Base-by-base conservation (phyloP, 2,113 vertebrate species). In the Alectura lathami region DNA sequence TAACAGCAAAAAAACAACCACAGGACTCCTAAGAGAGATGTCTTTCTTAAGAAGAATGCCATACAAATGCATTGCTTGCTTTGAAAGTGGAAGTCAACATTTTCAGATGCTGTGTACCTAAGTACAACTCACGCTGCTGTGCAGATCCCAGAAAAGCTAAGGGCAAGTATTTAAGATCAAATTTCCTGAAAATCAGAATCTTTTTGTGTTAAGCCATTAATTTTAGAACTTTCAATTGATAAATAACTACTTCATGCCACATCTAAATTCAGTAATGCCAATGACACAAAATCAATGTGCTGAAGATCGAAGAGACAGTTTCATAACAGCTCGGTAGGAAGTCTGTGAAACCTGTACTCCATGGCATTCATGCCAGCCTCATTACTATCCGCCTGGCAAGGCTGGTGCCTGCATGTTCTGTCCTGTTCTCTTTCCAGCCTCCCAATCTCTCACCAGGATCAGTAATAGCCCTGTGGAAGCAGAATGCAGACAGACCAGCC, bases 381-480 rank as follows among this genome's bases (percentile, higher is more conserved):
- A 66, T 1, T 81, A 29, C 89, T 13, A 4, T 24, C 51, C 42
- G 69, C 9, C 3, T 59, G 79, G 48, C 47, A 60, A 22, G 30
- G 74, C 89, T 80, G 66, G 0, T 4, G 50, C 32, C 6, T 17
- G 53, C 87, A 1, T 91, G 83, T 77, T 7, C 91, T 0, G 0
- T 66, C 86, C 70, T 89, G 82, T 29, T 87, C 82, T 80, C 53
- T 62, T 45, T 62, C 91, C 62, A 67, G 79, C 75, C 85, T 60
- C 8, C 3, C 54, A 91, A 72, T 81, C 87, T 89, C 78, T 47
- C 47, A 3, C 32, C 4, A 12, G 87, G 63, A 83, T 89, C 93
- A 74, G 87, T 22, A 51, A 50, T 32, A 88, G 8, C 45, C 38
- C 87, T 53, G 21, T 16, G 81, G 63, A 66, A 88, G 75, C 75